Conservation (phyloP, 2,888 invertebrate species). For the Netelia virgata region DNA sequence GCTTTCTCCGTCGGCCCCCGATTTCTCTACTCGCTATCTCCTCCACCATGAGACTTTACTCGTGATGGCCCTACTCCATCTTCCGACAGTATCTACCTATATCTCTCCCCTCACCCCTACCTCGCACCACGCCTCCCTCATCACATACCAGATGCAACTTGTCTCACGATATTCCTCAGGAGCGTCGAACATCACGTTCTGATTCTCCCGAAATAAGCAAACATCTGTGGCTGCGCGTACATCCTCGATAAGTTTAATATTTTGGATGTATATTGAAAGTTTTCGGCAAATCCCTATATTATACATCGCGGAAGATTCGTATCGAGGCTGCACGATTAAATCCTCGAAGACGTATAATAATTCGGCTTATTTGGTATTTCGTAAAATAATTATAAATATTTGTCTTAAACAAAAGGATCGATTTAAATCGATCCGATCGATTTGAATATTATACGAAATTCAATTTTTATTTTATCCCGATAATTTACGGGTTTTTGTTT, state of each 20-base stretch:
- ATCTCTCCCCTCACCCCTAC: neutral
- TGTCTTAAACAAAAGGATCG: neutral
- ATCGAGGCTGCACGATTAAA: constrained; percentile 7
- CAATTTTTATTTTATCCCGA: neutral
- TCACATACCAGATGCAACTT: constrained; percentile 27
- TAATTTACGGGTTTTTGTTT: neutral
- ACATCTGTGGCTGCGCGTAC: constrained; percentile 17
- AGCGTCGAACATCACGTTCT: constrained; percentile 7
- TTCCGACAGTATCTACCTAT: neutral
- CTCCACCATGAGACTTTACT: neutral
- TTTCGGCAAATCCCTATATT: neutral
- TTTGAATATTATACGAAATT: neutral
- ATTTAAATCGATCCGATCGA: too few relatives aligned
- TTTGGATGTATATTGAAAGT: neutral
- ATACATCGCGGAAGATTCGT: constrained; percentile 1
- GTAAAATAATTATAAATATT: too few relatives aligned
- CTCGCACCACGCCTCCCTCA: neutral
- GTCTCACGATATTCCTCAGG: constrained; percentile 17
- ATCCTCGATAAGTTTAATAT: constrained; percentile 18
- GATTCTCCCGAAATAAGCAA: constrained; percentile 26
- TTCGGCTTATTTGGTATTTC: too few relatives aligned
- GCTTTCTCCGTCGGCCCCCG: constrained; percentile 6
- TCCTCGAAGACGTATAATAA: neutral
- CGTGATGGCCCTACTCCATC: constrained; percentile 4
- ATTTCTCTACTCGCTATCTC: constrained; percentile 21